phyloP scores from a whole-genome alignment of 1,140 invertebrate genomes.

The Lordiphosa clarofinis region DNA sequence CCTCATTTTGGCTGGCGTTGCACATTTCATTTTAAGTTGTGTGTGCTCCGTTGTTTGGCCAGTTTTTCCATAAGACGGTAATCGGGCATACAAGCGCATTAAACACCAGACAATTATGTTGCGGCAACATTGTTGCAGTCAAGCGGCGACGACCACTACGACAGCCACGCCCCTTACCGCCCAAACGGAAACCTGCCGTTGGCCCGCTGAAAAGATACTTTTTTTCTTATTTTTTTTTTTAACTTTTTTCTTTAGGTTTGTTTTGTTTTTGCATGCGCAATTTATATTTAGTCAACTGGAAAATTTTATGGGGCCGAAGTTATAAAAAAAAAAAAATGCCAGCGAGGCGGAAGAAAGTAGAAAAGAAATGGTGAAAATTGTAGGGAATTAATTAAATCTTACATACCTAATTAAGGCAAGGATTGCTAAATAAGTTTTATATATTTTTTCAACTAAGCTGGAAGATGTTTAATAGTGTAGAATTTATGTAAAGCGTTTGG shows the following conservation, averaged over 20 bases:
- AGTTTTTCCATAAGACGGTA: constrained; percentile 25
- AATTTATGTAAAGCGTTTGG: too few relatives aligned
- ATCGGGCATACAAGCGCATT: constrained; percentile 54
- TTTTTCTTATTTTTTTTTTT: constrained; percentile 23
- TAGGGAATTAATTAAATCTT: too few relatives aligned
- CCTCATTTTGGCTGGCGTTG: constrained; percentile 36
- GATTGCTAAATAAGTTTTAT: too few relatives aligned
- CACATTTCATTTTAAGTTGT: constrained; percentile 12
- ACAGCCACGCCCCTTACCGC: constrained; percentile 22
- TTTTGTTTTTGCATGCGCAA: constrained; percentile 46
- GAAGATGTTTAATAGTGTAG: too few relatives aligned
- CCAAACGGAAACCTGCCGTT: not conserved
- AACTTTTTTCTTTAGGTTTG: too few relatives aligned
- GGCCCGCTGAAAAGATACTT: constrained; percentile 7
- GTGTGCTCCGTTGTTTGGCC: constrained; percentile 4
- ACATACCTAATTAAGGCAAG: too few relatives aligned
- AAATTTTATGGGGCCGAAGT: constrained; percentile 27
- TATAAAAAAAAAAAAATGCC: constrained; percentile 16
- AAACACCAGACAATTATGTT: constrained; percentile 53
- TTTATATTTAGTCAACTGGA: constrained; percentile 52
- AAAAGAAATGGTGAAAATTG: not conserved
- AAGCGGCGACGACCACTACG: constrained; percentile 25
- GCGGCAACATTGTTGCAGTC: constrained; percentile 53
- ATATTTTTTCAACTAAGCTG: too few relatives aligned
- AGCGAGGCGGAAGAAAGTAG: constrained; percentile 4